Evolutionary conservation across 2,888 invertebrate species (phyloP).

Genomic region (Zygogramma bicolorata): DNA sequence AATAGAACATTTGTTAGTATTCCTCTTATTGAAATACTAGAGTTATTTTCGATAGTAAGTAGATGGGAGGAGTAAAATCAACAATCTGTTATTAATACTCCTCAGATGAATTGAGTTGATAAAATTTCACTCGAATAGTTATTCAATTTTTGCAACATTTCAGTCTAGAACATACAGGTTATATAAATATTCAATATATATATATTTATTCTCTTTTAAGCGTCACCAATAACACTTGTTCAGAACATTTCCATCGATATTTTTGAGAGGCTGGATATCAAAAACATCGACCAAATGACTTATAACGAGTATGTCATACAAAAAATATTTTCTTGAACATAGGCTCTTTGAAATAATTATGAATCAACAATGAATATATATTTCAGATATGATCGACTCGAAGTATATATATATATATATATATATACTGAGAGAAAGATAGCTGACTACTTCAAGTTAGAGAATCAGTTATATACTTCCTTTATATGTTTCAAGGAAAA

Average conservation of each 20-base stretch:
- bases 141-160: conserved; percentile 40
- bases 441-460: conserved; percentile 16
- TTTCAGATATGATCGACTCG: conserved; percentile 16
- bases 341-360: conserved; percentile 5
- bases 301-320: conserved; percentile 19
- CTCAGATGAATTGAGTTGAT: conserved; percentile 33
- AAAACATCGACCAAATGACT: conserved; percentile 52
- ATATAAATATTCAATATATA: conserved; percentile 39
- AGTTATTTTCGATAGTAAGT: conserved; percentile 18
- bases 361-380: not conserved
- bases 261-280: conserved; percentile 64
- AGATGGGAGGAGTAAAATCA: conserved; percentile 32
- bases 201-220: conserved; percentile 43
- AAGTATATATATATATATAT: too few species aligned
- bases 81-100: conserved; percentile 20
- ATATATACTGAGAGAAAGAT: conserved; percentile 29
- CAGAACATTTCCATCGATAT: conserved; percentile 47
- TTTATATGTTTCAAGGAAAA: not conserved
- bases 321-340: conserved; percentile 17
- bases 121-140: conserved; percentile 21
- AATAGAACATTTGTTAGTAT: conserved; percentile 62
- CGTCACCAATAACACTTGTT: conserved; percentile 38
- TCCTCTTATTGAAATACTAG: conserved; percentile 51
- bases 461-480: conserved; percentile 17
- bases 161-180: conserved; percentile 47